Percentiles rank a stretch among this genome's conserved stretches.
These are phyloP conservation scores for Pogonognathellus flavescens DNA, from an alignment of 1,140 invertebrate genomes.

Conservation along the genomic window DNA sequence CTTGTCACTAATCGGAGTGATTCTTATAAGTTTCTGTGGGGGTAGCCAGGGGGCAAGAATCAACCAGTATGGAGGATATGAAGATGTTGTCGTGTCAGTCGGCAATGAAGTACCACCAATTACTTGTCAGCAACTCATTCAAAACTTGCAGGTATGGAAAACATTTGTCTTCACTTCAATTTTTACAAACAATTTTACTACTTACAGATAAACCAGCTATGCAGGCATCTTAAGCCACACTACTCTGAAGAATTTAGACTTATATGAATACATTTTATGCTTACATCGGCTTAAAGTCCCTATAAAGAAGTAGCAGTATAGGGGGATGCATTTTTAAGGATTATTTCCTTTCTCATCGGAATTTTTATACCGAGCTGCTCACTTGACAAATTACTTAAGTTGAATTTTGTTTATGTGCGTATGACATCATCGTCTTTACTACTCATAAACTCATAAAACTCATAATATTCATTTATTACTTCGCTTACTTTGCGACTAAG, in stretches of 20 bases:
- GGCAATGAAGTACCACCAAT: constrained; percentile 66
- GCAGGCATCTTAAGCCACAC: not conserved
- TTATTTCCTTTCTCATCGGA: not conserved
- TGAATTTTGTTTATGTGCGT: too few relatives aligned
- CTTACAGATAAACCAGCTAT: not conserved
- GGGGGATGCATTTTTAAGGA: not conserved
- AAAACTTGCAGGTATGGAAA: constrained; percentile 65
- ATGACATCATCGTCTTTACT: too few relatives aligned
- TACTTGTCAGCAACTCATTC: constrained; percentile 66
- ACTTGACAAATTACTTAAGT: not conserved
- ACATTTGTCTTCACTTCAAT: not conserved
- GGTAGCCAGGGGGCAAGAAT: constrained; percentile 50
- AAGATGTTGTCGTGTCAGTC: constrained; percentile 65
- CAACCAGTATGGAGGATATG: constrained; percentile 66
- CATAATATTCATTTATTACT: too few relatives aligned
- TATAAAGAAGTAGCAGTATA: too few relatives aligned
- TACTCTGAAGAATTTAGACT: not conserved
- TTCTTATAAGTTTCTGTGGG: constrained; percentile 22
- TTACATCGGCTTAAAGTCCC: not conserved
- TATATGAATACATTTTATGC: not conserved
- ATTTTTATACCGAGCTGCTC: not conserved
- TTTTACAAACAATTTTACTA: not conserved
- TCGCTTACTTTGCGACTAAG: too few relatives aligned
- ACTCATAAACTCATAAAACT: too few relatives aligned
- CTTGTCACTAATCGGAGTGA: constrained; percentile 34